Evolutionary conservation across 2,113 vertebrate species (phyloP), one percentile per base, ranked within the genome.

Genomic region (Onychorhynchus coronatus): DNA sequence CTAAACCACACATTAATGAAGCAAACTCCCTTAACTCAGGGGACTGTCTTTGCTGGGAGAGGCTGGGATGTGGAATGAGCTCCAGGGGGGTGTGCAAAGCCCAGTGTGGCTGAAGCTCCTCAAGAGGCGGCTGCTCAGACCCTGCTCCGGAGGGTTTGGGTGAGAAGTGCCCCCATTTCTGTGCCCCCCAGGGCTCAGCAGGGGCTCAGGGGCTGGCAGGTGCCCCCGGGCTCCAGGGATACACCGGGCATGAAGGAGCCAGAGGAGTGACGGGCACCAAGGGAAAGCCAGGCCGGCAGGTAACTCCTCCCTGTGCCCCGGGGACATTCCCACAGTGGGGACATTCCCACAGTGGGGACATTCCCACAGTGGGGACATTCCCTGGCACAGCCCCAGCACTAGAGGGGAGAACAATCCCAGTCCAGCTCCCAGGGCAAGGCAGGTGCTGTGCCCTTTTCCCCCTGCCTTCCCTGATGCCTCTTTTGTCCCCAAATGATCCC

Each of bases 211-310:
- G 99, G 5, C 71, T 18, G 10, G 81, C 44, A 2, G 99, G 99
- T 50, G 74, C 35, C 39, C 85, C 71, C 0, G 98, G 99, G 49
- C 95, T 96, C n/a, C 91, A 44, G 50, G 98, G 98, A 23, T 83
- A 95, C 12, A 2, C 39, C 0, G 99, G 98, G 9, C 82, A 59
- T 1, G 97, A 97, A 96, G 99, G 99, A 44, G 91, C 97, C 68
- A 85, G 96, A 42, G 99, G 99, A 14, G 91, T 73, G 5, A 74
- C 11, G 2, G 98, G 98, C 17, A 33, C 52, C 15, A 98, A 98
- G 91, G 99, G 99, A 35, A 95, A 98, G 37, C 92, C 91, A 12
- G 99, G 99, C 74, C 62, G 31, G 58, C 97, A 98, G 98, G 99
- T 99, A 81, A 90, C 52, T 4, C 44, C 66, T 16, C 30, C 24